Evolutionary conservation across 1,140 invertebrate species (phyloP).

Genomic region (Hermatobates lingyangjiaoensis): DNA sequence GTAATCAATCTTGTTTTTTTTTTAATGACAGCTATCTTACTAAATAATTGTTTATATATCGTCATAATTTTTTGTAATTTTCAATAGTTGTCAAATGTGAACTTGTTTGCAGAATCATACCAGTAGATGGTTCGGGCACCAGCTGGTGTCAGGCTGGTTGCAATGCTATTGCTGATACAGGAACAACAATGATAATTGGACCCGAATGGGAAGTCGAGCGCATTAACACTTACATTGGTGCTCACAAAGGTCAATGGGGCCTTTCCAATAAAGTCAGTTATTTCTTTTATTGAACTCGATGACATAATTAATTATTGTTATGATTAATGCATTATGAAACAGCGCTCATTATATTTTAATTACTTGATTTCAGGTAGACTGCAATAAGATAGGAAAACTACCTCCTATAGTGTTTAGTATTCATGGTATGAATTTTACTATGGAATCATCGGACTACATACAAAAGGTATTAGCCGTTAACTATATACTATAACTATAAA

Average conservation of each 20-base stretch:
- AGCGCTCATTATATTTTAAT: no score
- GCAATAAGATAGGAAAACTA: constrained; percentile 1
- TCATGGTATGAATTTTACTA: constrained; percentile 21
- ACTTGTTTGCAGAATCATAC: neutral
- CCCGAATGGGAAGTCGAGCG: neutral
- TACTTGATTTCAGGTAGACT: constrained; percentile 9
- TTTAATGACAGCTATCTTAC: no score
- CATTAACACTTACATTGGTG: neutral
- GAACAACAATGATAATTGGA: constrained; percentile 1
- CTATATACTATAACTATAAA: no score
- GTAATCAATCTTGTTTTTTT: no score
- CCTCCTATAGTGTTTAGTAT: constrained; percentile 9
- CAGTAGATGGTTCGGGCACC: neutral
- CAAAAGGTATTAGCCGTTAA: no score
- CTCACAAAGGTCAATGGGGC: neutral
- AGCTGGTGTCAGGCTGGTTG: neutral
- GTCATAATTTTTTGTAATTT: no score
- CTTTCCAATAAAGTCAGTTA: neutral
- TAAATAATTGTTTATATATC: no score
- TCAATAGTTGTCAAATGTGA: no score
- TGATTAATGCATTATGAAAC: no score
- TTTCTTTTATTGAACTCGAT: neutral
- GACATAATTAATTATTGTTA: neutral
- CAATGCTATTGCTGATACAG: constrained; percentile 5
- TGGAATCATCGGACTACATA: constrained; percentile 73